These are phyloP conservation scores for Cerceris rybyensis DNA, from an alignment of 2,888 invertebrate genomes.

Conservation along the genomic window DNA sequence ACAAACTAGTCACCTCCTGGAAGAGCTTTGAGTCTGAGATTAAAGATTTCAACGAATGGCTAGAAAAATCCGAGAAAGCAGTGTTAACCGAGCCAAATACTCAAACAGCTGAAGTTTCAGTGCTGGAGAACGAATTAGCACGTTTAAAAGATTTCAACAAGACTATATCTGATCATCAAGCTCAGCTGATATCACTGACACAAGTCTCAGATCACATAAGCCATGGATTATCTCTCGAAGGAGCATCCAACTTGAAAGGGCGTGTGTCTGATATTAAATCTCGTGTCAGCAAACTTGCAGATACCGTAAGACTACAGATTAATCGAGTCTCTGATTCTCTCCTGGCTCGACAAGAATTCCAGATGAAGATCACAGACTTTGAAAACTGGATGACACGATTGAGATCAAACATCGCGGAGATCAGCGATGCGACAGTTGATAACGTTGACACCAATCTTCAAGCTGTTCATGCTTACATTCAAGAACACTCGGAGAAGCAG, in stretches of 20 bases:
- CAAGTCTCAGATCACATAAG: slow-evolving; percentile 91
- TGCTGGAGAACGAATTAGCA: slow-evolving; percentile 89
- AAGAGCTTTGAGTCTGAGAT: slow-evolving; percentile 91
- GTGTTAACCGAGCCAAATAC: slow-evolving; percentile 85
- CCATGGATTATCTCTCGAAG: slow-evolving; percentile 90
- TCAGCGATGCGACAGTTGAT: slow-evolving; percentile 91
- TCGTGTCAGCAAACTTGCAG: slow-evolving; percentile 89
- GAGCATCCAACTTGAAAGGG: slow-evolving; percentile 87
- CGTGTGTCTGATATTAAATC: slow-evolving; percentile 89
- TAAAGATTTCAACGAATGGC: slow-evolving; percentile 90
- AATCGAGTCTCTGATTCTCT: slow-evolving; percentile 92
- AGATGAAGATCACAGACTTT: slow-evolving; percentile 90
- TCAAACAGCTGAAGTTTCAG: slow-evolving; percentile 88
- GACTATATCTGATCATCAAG: slow-evolving; percentile 93
- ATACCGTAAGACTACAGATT: slow-evolving; percentile 89
- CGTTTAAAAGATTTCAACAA: slow-evolving; percentile 91
- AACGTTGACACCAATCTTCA: slow-evolving; percentile 91
- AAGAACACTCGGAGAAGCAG: slow-evolving; percentile 93
- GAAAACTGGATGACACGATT: slow-evolving; percentile 91
- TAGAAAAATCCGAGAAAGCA: slow-evolving; percentile 86
- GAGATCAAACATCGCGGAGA: slow-evolving; percentile 87
- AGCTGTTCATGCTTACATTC: slow-evolving; percentile 89
- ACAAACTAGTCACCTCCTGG: slow-evolving; percentile 91
- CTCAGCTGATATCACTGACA: slow-evolving; percentile 90
- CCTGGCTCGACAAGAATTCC: slow-evolving; percentile 91